Base-by-base conservation (phyloP, 2,113 vertebrate genomes). In the Zonotrichia leucophrys region DNA sequence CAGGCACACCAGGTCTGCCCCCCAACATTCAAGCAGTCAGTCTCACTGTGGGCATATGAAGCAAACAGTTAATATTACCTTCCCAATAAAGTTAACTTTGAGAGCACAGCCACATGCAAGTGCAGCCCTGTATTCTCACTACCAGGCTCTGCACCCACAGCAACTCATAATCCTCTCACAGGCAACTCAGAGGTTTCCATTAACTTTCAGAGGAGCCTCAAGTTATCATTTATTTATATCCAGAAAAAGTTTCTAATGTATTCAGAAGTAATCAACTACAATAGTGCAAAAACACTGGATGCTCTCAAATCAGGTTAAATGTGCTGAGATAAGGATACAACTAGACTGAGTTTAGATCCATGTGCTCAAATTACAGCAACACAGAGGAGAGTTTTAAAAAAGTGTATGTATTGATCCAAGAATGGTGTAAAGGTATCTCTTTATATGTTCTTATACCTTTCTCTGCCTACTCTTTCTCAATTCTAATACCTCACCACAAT, bases 1-100 rank as follows among this genome's bases (percentile, higher is more conserved):
- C 28, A 75, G 19, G 27, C n/a, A 49, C 25, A 55, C 28, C 44
- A 73, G 27, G 15, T 52, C 62, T 44, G n/a, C 5, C 31, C 31
- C 27, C 44, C 17, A 27, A 11, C 33, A 18, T 28, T 59, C 58
- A 33, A 33, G n/a, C 42, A 80, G 31, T 20, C 24, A 80, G 31
- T 20, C 24, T 64, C 56, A 72, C 7, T 49, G 28, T 2, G n/a
- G 7, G 20, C 0, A 1, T 59, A 35, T 2, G 1, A 41, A 76
- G 67, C 35, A 33, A 69, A 35, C 11, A 9, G 46, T 49, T 33
- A 46, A 8, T 13, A 25, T 4, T 7, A 25, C 49, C 59, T 59
- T 39, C 59, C 62, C 52, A 50, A 35, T 12, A 46, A 92, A 77
- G 50, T 19, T 41, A 59, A 18, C 60, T 87, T 44, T 33, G 41